Base-by-base conservation (phyloP, 2,888 invertebrate species). In the Oeneis ivallda region DNA sequence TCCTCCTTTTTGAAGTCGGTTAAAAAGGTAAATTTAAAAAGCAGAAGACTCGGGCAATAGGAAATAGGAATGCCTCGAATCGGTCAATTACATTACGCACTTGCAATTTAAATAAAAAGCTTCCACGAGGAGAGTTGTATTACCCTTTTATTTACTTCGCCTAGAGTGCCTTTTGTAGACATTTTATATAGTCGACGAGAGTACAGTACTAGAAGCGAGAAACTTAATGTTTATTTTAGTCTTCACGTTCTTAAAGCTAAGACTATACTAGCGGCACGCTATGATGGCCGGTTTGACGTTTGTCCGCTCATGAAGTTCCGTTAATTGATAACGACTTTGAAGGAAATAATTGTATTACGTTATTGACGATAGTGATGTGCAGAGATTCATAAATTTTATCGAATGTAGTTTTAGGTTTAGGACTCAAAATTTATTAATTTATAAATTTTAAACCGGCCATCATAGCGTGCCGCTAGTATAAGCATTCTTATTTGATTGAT, bases 71-170 rank as follows among this genome's bases (percentile, higher is more conserved):
- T 45, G 17, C 69, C 62, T 68, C 53, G 65, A 56, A 69, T 65
- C 66, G 65, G 64, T 60, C 62, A 67, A 66, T 65, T 69, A 59
- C 67, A 70, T 71, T 66, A 70, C 66, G 64, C 45, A 60, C 65
- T 67, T 60, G 64, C 70, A 72, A 73, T 71, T 74, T 64, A 68
- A 70, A 65, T 67, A 69, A 65, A 70, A 70, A 61, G 65, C 68
- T 59, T 61, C 67, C 58, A n/a, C 52, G 52, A 60, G 60, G 65
- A 56, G 50, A 56, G 50, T 53, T 69, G 50, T 58, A 61, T 49
- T 56, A 57, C 41, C 60, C 69, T 56, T 68, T 63, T 49, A 60
- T 54, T 63, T 68, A 43, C 60, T 41, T 43, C 11, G 61, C 52
- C 43, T 17, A 15, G 52, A 61, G 61, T 61, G 61, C 61, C 52